Evolutionary conservation across 1,140 invertebrate species (phyloP), one percentile per base, ranked within the genome.

Genomic region (Phymastichus coffea): DNA sequence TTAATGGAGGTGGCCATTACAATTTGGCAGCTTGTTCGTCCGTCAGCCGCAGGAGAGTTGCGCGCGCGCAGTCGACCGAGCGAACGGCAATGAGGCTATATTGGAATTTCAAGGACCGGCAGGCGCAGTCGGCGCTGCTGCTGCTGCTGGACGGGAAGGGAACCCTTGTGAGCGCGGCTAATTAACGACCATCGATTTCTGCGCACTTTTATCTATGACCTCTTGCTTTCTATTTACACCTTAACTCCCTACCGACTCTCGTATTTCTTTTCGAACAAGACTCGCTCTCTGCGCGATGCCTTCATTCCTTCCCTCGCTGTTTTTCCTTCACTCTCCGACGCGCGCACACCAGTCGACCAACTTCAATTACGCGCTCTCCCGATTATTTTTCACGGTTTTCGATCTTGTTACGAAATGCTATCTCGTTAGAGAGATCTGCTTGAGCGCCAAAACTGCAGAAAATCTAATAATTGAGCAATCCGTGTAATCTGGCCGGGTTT

Each of bases 111-210:
- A 40, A 38, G 38, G 33, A 53, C 10, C 23, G 19, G 4, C 10
- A 65, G 51, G n/a, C 51, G 37, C 38, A 22, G 46, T 22, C 23
- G 19, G 28, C 28, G 20, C 35, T 49, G 23, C 38, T 22, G n/a
- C n/a, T n/a, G n/a, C n/a, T n/a, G n/a, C n/a, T n/a, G n/a, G n/a
- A n/a, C n/a, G 19, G 41, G 10, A 15, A 12, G 38, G 25, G n/a
- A 17, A 48, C 28, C 17, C 46, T 48, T 48, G 26, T 48, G 46
- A 48, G 28, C 25, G 12, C 46, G 46, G n/a, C 46, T 48, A 48
- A 48, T 48, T 48, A 48, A 48, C 46, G 28, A 63, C 53, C 63
- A 37, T 41, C 30, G 38, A 40, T 44, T n/a, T n/a, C n/a, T n/a
- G n/a, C n/a, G n/a, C 26, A 28, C 44, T 22, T 51, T 12, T 30